These are phyloP conservation scores for Cheilosia vernalis DNA, from an alignment of 2,888 invertebrate genomes.

Conservation along the genomic window DNA sequence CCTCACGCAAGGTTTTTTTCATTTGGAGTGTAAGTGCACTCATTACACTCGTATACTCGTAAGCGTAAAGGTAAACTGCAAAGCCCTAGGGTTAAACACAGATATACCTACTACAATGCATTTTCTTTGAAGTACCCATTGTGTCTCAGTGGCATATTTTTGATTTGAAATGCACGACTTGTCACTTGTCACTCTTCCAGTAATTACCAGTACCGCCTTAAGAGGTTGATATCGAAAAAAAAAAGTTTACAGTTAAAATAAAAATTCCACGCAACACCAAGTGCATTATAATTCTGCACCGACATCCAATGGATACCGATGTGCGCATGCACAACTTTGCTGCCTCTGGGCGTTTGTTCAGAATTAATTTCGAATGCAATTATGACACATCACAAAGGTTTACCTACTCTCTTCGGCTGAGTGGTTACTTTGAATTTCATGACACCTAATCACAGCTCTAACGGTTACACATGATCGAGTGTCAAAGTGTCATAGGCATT, in stretches of 20 bases:
- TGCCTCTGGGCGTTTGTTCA: constrained; percentile 18
- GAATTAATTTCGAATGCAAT: constrained; percentile 51
- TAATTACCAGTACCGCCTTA: constrained; percentile 73
- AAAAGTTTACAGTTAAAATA: constrained; percentile 22
- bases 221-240: constrained; percentile 19
- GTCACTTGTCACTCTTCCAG: constrained; percentile 63
- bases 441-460: constrained; percentile 36
- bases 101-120: constrained; percentile 33
- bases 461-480: constrained; percentile 48
- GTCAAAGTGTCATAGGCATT: constrained; percentile 55
- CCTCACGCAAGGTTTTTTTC: neutral
- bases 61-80: too few species aligned
- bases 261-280: constrained; percentile 33
- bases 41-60: neutral
- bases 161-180: constrained; percentile 60
- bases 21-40: neutral
- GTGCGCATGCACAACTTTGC: constrained; percentile 18
- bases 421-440: constrained; percentile 30
- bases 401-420: neutral
- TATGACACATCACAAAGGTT: constrained; percentile 39
- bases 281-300: constrained; percentile 33
- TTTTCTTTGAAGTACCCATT: constrained; percentile 19
- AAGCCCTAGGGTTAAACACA: constrained; percentile 37
- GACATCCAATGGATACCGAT: constrained; percentile 26
- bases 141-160: constrained; percentile 19